Conservation (phyloP, 1,140 invertebrate species). For the Mercenaria mercenaria region DNA sequence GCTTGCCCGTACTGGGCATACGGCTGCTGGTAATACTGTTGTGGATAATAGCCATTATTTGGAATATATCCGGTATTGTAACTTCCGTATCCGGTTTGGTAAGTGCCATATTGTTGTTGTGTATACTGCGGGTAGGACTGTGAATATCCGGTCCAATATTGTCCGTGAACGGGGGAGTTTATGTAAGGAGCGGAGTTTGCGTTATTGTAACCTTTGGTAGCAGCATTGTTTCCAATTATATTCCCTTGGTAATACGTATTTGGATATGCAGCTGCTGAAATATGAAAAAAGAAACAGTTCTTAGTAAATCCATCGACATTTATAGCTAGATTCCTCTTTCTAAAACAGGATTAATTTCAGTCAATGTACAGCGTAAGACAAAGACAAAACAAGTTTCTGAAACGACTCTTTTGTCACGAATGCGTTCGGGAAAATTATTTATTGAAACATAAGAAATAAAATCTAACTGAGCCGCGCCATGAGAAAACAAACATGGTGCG, state of each 20-base stretch:
- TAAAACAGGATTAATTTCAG: neutral
- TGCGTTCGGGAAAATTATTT: neutral
- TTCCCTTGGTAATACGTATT: neutral
- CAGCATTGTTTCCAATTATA: neutral
- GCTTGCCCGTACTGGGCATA: constrained; percentile 12
- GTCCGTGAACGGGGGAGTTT: constrained; percentile 19
- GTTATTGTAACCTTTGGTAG: constrained; percentile 17
- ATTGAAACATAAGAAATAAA: neutral
- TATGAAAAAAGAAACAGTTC: neutral
- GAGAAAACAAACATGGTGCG: no score
- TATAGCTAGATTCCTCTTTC: neutral
- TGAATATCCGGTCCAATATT: constrained; percentile 34
- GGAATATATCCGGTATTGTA: constrained; percentile 6
- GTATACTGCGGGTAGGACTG: constrained; percentile 23
- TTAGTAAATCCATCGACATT: no score
- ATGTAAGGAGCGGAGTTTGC: neutral
- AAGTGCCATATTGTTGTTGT: constrained; percentile 21
- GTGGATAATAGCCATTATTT: neutral
- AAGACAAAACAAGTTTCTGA: neutral
- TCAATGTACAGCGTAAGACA: neutral
- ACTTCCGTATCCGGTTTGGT: constrained; percentile 4
- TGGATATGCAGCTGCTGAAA: neutral
- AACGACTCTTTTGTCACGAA: neutral
- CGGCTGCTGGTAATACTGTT: neutral
- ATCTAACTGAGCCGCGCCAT: neutral